phyloP scores from a whole-genome alignment of 2,113 vertebrate species.

The Polypterus senegalus region DNA sequence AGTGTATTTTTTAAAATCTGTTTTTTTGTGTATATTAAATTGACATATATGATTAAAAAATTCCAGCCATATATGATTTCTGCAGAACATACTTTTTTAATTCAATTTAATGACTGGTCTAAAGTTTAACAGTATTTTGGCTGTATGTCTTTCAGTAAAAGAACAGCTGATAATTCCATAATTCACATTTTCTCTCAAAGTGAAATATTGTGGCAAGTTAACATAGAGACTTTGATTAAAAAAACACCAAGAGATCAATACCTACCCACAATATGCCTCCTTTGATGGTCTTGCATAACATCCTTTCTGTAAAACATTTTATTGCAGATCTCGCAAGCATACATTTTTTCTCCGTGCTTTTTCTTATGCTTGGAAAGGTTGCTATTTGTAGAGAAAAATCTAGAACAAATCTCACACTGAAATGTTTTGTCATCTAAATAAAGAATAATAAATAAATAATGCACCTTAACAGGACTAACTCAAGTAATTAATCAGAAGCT shows the following conservation, averaged over 20 bases:
- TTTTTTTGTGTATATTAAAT: no score
- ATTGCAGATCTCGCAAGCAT: constrained; percentile 86
- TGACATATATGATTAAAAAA: no score
- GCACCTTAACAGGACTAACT: not conserved
- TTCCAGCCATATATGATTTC: no score
- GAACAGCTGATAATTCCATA: no score
- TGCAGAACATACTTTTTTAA: no score
- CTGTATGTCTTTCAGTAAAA: no score
- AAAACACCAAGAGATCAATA: no score
- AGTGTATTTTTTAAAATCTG: no score
- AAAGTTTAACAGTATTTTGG: no score
- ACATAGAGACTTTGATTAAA: not conserved
- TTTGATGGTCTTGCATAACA: constrained; percentile 93
- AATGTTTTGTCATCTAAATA: constrained; percentile 93
- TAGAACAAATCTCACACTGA: constrained; percentile 95
- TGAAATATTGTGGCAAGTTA: not conserved
- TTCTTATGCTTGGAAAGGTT: constrained; percentile 99
- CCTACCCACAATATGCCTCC: constrained; percentile 79
- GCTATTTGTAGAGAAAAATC: constrained; percentile 98
- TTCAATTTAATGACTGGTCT: no score
- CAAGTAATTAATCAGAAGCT: no score
- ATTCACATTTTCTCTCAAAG: no score
- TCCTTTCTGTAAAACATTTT: constrained; percentile 97
- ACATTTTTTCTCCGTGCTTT: constrained; percentile 95
- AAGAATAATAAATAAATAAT: constrained; percentile 6